Evolutionary conservation across 2,797 vertebrate genomes (phyloP), one percentile per base, ranked within the genome.

Genomic region (Remorina albescens): DNA sequence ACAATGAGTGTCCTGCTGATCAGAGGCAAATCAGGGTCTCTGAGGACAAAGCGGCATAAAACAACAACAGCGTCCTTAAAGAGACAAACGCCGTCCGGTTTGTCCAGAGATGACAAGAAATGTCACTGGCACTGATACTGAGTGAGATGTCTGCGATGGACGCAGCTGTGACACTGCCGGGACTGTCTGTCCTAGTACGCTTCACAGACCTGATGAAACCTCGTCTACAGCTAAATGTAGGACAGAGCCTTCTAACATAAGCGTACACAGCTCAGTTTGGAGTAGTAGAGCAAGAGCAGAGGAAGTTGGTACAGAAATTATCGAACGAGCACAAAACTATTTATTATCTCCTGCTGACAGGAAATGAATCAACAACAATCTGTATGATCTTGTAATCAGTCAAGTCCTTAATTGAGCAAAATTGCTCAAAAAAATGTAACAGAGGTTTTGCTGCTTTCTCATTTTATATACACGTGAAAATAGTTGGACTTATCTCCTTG

Each of bases 191-290:
- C 30, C 55, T 50, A 51, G 53, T 72, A 57, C 0, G 54, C 73
- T 71, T 68, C 51, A 74, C 32, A 78, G 54, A 80, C 50, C 21
- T 21, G 68, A 62, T 60, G 76, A 84, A 88, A 65, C 66, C 63
- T n/a, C 28, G 65, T 63, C 66, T 19, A 50, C 36, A 51, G 36
- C 46, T 37, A 26, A 37, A 64, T 50, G 21, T 36, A 47, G n/a
- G 46, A 50, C 44, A 63, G 30, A 6, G 21, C 1, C 8, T 36
- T 21, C 30, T 34, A 4, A 63, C 12, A 15, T 50, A 21, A 25
- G n/a, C n/a, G n/a, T 30, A 4, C 16, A 32, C 16, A 32, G 15
- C 46, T 18, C n/a, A 30, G 10, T 50, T 21, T 50, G 50, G 21
- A n/a, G 25, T 36, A 6, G 3, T 1, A 26, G 23, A 16, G 16